phyloP scores from a whole-genome alignment of 2,797 vertebrate genomes.

The Astyanax mexicanus region DNA sequence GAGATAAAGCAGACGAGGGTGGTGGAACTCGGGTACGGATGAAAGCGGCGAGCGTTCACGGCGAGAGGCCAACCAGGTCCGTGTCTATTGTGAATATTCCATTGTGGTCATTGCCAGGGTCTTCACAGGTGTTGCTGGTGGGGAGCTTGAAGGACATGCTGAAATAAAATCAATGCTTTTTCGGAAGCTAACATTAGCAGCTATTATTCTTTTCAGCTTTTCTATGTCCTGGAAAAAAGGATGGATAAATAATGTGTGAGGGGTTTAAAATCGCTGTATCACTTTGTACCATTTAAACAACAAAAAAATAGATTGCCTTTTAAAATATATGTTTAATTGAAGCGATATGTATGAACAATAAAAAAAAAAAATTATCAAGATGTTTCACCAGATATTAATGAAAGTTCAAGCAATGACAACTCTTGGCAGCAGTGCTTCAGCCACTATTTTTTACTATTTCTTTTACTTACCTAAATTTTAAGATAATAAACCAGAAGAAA shows the following conservation, averaged over 20 bases:
- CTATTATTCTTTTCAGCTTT: constrained; percentile 10
- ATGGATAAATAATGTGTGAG: neutral
- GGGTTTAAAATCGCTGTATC: too few relatives aligned
- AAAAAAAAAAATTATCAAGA: too few relatives aligned
- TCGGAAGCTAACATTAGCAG: constrained; percentile 3
- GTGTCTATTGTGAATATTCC: constrained; percentile 6
- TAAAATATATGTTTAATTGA: too few relatives aligned
- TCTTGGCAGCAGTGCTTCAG: too few relatives aligned
- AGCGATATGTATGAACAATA: too few relatives aligned
- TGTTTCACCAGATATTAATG: too few relatives aligned
- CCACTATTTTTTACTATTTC: too few relatives aligned
- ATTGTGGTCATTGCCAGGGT: constrained; percentile 7
- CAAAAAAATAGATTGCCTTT: too few relatives aligned
- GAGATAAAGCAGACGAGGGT: constrained; percentile 1
- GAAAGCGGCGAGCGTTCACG: neutral
- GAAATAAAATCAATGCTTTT: constrained; percentile 16
- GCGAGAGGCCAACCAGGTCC: constrained; percentile 6
- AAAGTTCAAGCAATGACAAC: too few relatives aligned
- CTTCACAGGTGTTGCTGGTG: neutral
- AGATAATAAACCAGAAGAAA: too few relatives aligned
- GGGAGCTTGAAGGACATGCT: neutral
- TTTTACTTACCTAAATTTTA: too few relatives aligned
- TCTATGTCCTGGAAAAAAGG: neutral
- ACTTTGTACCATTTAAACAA: too few relatives aligned
- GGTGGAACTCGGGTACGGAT: neutral